Evolutionary conservation across 1,140 invertebrate species (phyloP).

Genomic region (Heliothis virescens): DNA sequence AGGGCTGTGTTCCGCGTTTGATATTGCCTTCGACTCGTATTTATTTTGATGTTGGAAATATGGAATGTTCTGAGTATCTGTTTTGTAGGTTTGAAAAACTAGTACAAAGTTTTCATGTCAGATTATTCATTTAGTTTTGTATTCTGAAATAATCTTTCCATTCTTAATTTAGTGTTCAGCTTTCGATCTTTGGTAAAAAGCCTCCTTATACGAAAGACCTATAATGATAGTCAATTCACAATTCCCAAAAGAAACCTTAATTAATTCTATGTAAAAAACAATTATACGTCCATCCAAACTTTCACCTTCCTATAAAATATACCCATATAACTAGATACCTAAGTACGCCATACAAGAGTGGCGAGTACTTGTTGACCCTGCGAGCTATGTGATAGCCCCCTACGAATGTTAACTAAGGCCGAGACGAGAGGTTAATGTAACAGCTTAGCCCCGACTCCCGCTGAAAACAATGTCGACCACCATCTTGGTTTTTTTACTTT

Average conservation of each 20-base stretch:
- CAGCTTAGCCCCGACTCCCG: conserved; percentile 69
- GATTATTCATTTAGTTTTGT: too few relatives aligned
- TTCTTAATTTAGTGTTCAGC: too few relatives aligned
- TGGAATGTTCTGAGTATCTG: background rate
- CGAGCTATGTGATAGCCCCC: conserved; percentile 55
- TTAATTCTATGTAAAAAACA: too few relatives aligned
- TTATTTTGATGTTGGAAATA: conserved; percentile 28
- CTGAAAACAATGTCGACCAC: conserved; percentile 67
- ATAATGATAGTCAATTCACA: too few relatives aligned
- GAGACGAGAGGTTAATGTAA: conserved; percentile 76
- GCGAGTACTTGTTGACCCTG: conserved; percentile 70
- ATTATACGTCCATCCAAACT: too few relatives aligned
- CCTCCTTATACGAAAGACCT: too few relatives aligned
- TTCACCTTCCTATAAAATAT: background rate
- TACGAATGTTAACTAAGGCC: conserved; percentile 75
- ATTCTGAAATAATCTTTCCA: too few relatives aligned
- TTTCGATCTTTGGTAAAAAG: too few relatives aligned
- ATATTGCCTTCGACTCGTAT: conserved; percentile 29
- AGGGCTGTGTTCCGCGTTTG: conserved; percentile 56
- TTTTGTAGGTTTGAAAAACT: background rate
- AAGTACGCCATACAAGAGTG: background rate
- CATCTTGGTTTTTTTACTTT: conserved; percentile 68
- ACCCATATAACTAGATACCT: background rate
- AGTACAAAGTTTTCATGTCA: too few relatives aligned
- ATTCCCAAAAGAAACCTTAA: too few relatives aligned